Conservation (phyloP, 2,888 invertebrate genomes). For the Callosobruchus maculatus region DNA sequence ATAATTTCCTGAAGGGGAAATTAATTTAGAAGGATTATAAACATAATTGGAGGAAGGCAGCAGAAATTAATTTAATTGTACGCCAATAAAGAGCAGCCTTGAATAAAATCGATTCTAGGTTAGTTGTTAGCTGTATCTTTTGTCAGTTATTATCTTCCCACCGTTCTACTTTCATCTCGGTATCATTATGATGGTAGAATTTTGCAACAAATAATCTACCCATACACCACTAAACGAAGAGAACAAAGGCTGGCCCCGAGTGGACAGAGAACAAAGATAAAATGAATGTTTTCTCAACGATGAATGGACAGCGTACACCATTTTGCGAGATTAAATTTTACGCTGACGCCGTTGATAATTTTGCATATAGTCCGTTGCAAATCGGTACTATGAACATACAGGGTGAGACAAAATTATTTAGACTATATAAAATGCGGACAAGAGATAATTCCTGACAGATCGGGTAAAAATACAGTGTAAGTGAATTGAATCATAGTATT, state of each 20-base stretch:
- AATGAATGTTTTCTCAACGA: background rate
- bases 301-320: background rate
- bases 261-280: background rate
- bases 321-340: background rate
- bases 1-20: background rate
- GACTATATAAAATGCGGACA: no score
- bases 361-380: background rate
- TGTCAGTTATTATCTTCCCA: background rate
- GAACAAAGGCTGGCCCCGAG: background rate
- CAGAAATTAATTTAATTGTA: background rate
- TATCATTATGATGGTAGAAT: background rate
- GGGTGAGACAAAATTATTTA: background rate
- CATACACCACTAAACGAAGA: background rate
- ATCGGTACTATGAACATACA: background rate
- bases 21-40: background rate
- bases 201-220: background rate
- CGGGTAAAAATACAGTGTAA: no score
- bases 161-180: background rate
- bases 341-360: background rate
- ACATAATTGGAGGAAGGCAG: background rate
- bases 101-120: background rate
- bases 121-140: background rate
- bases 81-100: background rate
- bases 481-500: no score
- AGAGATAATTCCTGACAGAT: no score